Evolutionary conservation across 1,140 invertebrate genomes (phyloP).

Genomic region (Euwallacea fornicatus): DNA sequence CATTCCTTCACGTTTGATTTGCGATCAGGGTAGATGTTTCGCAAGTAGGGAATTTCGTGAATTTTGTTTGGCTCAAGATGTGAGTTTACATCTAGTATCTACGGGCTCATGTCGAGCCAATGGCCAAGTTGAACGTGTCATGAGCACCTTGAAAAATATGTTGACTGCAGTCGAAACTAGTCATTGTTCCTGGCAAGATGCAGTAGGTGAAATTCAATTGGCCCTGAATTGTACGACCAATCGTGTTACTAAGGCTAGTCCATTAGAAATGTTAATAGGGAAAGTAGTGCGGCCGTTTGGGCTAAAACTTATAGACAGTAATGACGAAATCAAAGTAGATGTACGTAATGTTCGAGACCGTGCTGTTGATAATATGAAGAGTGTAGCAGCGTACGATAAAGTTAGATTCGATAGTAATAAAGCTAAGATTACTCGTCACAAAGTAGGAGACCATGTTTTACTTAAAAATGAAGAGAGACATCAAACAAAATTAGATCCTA

Average conservation of each 20-base stretch:
- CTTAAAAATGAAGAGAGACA: no score
- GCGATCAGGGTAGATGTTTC: conserved; percentile 11
- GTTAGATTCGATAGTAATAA: no score
- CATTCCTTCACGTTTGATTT: conserved; percentile 6
- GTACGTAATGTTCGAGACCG: no score
- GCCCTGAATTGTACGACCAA: conserved; percentile 11
- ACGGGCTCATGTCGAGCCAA: conserved; percentile 4
- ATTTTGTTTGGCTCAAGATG: not conserved
- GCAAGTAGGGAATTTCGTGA: conserved; percentile 3
- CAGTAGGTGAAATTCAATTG: conserved; percentile 13
- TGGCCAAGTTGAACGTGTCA: conserved; percentile 19
- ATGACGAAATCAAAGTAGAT: no score
- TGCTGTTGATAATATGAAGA: no score
- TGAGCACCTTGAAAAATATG: conserved; percentile 14
- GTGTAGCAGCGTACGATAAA: no score
- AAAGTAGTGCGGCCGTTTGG: no score
- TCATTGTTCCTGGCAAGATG: conserved; percentile 2
- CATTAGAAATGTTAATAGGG: no score
- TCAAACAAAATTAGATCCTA: no score
- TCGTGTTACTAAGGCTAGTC: not conserved
- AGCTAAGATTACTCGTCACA: no score
- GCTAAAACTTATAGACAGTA: no score
- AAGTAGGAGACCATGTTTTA: no score
- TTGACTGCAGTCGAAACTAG: conserved; percentile 16
- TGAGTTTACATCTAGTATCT: conserved; percentile 8